A percentile compares a stretch with the other conserved stretches of the same genome.
Conservation (phyloP, 2,797 vertebrate species). For the Podarcis lilfordi region DNA sequence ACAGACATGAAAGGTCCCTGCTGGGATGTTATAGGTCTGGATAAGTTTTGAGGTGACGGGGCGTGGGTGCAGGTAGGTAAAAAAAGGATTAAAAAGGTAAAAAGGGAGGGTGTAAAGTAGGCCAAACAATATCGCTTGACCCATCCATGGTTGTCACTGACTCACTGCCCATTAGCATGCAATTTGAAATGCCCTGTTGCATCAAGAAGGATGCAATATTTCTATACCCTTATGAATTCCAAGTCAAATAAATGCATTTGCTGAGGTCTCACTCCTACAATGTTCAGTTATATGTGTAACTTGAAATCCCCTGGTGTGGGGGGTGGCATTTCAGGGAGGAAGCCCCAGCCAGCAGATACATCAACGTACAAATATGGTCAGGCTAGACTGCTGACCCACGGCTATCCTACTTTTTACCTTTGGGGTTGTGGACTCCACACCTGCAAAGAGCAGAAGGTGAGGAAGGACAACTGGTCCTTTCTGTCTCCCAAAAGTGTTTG, state of each 20-base stretch:
- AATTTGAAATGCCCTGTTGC: no score
- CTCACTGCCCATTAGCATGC: background rate
- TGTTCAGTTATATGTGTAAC: background rate
- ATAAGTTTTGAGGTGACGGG: background rate
- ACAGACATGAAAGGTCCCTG: background rate
- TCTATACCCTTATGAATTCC: background rate
- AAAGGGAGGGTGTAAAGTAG: background rate
- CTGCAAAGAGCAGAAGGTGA: background rate
- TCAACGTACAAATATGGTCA: background rate
- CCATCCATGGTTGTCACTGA: no score
- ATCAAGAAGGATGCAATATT: no score
- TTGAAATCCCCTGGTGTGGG: background rate
- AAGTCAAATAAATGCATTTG: background rate
- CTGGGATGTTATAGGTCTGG: background rate
- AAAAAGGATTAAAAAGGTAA: no score
- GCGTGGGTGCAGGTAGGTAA: no score
- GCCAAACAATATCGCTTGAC: no score
- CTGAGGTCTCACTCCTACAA: background rate
- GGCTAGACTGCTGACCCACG: no score
- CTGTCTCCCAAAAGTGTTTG: background rate
- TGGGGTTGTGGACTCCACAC: no score
- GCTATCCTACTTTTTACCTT: background rate
- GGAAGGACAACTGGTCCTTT: background rate
- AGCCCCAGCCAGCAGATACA: background rate
- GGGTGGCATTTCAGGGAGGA: background rate